Percentiles rank a stretch among this genome's conserved stretches.
Conservation (phyloP, 1,140 invertebrate genomes). For the Chymomyza costata region DNA sequence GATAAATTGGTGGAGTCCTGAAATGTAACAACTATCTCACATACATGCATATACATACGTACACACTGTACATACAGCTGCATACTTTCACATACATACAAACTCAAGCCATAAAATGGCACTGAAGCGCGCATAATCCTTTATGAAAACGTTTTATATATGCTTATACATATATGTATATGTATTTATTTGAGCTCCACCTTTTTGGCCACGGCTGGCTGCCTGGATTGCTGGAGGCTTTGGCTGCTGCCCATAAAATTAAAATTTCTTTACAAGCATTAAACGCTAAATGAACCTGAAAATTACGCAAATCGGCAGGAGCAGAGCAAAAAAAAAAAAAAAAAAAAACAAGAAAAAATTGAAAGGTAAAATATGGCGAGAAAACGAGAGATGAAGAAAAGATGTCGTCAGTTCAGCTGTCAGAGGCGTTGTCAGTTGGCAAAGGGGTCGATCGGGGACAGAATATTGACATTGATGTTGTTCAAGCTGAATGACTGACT, state of each 20-base stretch:
- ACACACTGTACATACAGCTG: neutral
- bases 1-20: no score
- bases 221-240: conserved; percentile 25
- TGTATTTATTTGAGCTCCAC: neutral
- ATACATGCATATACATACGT: neutral
- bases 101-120: conserved; percentile 10
- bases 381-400: conserved; percentile 47
- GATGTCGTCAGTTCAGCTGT: conserved; percentile 41
- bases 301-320: conserved; percentile 69
- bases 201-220: conserved; percentile 3
- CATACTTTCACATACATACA: neutral
- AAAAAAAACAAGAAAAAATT: conserved; percentile 15
- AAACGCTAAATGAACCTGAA: conserved; percentile 74
- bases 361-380: neutral
- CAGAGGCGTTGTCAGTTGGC: conserved; percentile 18
- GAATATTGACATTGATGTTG: conserved; percentile 56
- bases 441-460: conserved; percentile 3
- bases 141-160: conserved; percentile 56
- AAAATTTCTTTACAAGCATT: conserved; percentile 74
- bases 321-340: conserved; percentile 10
- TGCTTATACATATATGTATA: conserved; percentile 36
- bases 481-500: conserved; percentile 8
- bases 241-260: conserved; percentile 67
- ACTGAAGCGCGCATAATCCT: conserved; percentile 58
- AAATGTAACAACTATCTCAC: neutral